Base-by-base conservation (phyloP, 2,113 vertebrate genomes). In the Malurus elegans region DNA sequence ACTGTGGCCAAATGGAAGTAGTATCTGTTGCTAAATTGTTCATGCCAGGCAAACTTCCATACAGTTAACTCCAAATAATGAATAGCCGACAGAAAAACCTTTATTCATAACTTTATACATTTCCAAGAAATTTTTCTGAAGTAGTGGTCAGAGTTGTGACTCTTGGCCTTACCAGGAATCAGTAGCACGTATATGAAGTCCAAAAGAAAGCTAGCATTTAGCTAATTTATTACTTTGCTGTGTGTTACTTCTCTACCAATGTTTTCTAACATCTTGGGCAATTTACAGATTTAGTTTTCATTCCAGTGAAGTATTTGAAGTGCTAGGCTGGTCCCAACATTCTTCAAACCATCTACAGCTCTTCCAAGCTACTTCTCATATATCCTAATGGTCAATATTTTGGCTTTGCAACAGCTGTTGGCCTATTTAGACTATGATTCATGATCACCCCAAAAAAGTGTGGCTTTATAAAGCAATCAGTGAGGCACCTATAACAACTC, bases 231-330 rank as follows among this genome's bases (percentile, higher is more conserved):
- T 65, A 45, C 8, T 78, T 53, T 47, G 5, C 9, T 47, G 9
- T 5, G 16, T 42, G 42, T 23, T 81, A 28, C 15, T 81, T 89
- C 54, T 86, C 32, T 34, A 45, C 21, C 21, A 60, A 18, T 6
- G 5, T 34, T 29, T 66, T 74, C 8, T 67, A 44, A 62, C 24
- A 3, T 51, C 48, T 89, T 57, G 78, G 58, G 62, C 15, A 94
- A 85, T 92, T 94, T 93, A 95, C 60, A 78, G 81, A 92, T 88
- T 93, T 61, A 53, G 58, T 91, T 76, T 93, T 83, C 73, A 91
- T 44, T 29, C 91, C 92, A 86, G 19, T 58, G 32, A 83, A 48
- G 32, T 53, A 62, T 65, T 82, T 90, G 57, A 92, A 87, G 18
- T 16, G 45, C 28, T 58, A 91, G 61, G 60, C 64, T 88, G n/a